These are phyloP conservation scores for Alosa alosa DNA, from an alignment of 2,113 vertebrate species.

Conservation along the genomic window DNA sequence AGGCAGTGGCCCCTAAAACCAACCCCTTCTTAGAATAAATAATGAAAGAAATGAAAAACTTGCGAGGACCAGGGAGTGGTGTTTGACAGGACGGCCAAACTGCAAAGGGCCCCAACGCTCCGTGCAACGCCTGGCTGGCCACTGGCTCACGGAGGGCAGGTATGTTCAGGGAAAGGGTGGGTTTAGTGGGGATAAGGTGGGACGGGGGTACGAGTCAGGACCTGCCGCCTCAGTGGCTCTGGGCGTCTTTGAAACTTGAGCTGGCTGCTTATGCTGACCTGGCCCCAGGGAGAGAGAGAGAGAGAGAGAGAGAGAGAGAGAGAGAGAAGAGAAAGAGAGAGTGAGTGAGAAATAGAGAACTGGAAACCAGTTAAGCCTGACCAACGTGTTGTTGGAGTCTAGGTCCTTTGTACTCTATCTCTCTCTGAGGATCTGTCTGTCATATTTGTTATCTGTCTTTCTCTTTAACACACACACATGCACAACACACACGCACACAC, in stretches of 20 bases:
- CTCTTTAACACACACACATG: not conserved
- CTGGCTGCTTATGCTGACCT: constrained; percentile 63
- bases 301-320: not conserved
- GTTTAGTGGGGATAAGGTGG: not conserved
- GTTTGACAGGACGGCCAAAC: not conserved
- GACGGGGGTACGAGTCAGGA: constrained; percentile 58
- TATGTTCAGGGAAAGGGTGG: not conserved
- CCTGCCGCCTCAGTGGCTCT: constrained; percentile 51
- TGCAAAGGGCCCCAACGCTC: too few relatives aligned
- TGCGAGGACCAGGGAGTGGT: constrained; percentile 11
- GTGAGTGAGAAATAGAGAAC: not conserved
- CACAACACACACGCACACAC: not conserved
- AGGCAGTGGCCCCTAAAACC: not conserved
- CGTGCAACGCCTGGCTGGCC: not conserved
- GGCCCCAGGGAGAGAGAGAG: constrained; percentile 62
- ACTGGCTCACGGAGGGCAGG: not conserved
- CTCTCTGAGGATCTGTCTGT: not conserved
- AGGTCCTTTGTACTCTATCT: not conserved
- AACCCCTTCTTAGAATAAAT: not conserved
- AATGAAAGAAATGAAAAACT: constrained; percentile 49
- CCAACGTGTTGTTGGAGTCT: constrained; percentile 45
- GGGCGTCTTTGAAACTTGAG: constrained; percentile 58
- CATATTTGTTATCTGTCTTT: not conserved
- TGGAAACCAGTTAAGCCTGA: constrained; percentile 72
- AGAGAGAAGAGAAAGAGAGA: constrained; percentile 13